Evolutionary conservation across 2,888 invertebrate genomes (phyloP).

Genomic region (Scaptomyza polygonia): DNA sequence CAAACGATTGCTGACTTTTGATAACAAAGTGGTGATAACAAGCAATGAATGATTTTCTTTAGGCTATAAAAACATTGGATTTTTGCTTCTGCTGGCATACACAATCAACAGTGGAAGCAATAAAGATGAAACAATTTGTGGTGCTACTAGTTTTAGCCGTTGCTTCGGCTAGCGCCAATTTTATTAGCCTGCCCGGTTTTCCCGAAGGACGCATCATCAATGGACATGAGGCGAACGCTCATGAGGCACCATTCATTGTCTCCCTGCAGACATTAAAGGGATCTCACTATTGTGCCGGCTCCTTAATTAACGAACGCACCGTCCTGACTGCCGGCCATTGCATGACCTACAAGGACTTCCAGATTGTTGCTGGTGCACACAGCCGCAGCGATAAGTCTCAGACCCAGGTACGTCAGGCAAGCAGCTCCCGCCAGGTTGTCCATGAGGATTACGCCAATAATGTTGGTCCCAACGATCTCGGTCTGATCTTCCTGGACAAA

Average conservation of each 20-base stretch:
- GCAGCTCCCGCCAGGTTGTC: slow-evolving; percentile 50
- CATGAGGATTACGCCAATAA: slow-evolving; percentile 82
- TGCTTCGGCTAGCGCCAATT: slow-evolving; percentile 55
- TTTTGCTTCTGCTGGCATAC: slow-evolving; percentile 10
- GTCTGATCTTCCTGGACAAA: slow-evolving; percentile 82
- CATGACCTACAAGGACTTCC: slow-evolving; percentile 51
- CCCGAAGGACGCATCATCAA: slow-evolving; percentile 81
- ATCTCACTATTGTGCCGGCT: slow-evolving; percentile 83
- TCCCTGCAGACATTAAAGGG: slow-evolving; percentile 67
- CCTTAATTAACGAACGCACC: slow-evolving; percentile 73
- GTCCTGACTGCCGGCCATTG: slow-evolving; percentile 84
- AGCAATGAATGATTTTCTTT: neutral
- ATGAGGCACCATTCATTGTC: slow-evolving; percentile 84
- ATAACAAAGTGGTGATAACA: slow-evolving; percentile 35
- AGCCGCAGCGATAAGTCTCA: slow-evolving; percentile 57
- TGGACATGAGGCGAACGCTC: slow-evolving; percentile 77
- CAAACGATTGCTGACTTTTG: slow-evolving; percentile 10
- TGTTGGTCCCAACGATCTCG: slow-evolving; percentile 86
- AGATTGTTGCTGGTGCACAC: slow-evolving; percentile 83
- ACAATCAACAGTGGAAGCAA: slow-evolving; percentile 27
- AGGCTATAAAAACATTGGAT: slow-evolving; percentile 47
- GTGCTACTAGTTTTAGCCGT: slow-evolving; percentile 64
- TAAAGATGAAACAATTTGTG: slow-evolving; percentile 73
- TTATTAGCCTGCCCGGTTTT: slow-evolving; percentile 61
- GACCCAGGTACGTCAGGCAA: slow-evolving; percentile 69